Conservation (phyloP, 2,113 vertebrate genomes). For the Alethe diademata region DNA sequence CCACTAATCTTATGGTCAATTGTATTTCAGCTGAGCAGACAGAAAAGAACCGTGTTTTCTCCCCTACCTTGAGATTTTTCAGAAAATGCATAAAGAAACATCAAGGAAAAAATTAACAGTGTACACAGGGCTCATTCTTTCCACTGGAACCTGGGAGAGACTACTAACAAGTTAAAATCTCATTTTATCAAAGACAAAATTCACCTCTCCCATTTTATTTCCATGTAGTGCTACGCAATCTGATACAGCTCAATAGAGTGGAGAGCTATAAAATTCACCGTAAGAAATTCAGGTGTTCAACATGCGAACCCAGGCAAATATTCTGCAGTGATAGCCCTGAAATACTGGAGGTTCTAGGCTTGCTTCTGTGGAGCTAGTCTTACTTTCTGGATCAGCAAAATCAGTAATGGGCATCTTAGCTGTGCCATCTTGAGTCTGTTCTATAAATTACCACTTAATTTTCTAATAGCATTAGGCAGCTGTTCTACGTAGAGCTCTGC, state of each 20-base stretch:
- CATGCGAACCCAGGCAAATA: too few species aligned
- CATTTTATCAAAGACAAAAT: background rate
- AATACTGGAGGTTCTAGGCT: background rate
- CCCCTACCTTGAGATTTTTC: background rate
- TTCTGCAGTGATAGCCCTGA: background rate
- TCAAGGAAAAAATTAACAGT: background rate
- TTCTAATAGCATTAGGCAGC: conserved; percentile 31
- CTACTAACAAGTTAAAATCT: background rate
- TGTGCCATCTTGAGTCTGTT: background rate
- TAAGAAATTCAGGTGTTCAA: background rate
- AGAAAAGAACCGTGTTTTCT: background rate
- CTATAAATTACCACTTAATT: conserved; percentile 44
- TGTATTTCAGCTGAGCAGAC: background rate
- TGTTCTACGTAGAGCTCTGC: background rate
- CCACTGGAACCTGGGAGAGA: background rate
- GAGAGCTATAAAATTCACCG: background rate
- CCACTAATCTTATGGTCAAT: background rate
- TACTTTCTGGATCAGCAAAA: background rate
- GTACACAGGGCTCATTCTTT: background rate
- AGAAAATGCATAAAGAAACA: background rate
- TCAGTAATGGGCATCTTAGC: background rate
- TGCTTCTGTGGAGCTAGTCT: background rate
- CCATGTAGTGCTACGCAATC: background rate
- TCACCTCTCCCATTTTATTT: background rate
- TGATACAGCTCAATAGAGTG: background rate